Base-by-base conservation (phyloP, 2,113 vertebrate species). In the Willisornis vidua region DNA sequence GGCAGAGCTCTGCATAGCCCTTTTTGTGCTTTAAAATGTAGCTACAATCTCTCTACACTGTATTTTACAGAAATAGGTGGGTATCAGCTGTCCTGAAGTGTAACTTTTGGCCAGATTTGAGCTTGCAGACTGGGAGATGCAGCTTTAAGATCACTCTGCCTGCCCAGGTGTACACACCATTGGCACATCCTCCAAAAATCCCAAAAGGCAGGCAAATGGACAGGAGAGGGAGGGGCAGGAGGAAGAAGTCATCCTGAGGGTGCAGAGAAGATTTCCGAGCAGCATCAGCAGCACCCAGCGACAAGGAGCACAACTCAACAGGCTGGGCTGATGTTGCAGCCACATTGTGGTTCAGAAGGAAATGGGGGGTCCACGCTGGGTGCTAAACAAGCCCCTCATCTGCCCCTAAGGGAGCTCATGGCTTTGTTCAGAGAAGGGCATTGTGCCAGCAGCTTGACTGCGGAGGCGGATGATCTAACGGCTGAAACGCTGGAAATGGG, bases 341-440 rank as follows among this genome's bases (percentile, higher is more conserved):
- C 8, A 1, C 1, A 0, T 0, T 15, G 78, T 4, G 9, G 58
- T 43, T 49, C 9, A 29, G 51, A 3, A 71, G 59, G 45, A 39
- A 72, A 23, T 72, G 45, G 35, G 45, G 31, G 71, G 15, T 26
- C 49, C 28, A 2, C 0, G 2, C 29, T 41, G 54, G 57, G 35
- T 91, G 85, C 74, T 46, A 7, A 85, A 71, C 46, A 25, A 54
- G 35, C 7, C 2, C 4, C 45, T 93, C 85, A 71, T n/a, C 65
- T 91, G 88, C 10, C 82, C 31, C 75, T n/a, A 3, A 5, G 0
- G 17, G 55, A 87, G 41, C 51, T 26, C 54, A 8, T 0, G 10
- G 68, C 45, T 84, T 39, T 7, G 1, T 39, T 55, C 0, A 2
- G 45, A 48, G 48, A 45, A 41, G 48, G 84, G 84, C 94, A 52